Conservation (phyloP, 2,888 invertebrate species). For the Tipula helvola region DNA sequence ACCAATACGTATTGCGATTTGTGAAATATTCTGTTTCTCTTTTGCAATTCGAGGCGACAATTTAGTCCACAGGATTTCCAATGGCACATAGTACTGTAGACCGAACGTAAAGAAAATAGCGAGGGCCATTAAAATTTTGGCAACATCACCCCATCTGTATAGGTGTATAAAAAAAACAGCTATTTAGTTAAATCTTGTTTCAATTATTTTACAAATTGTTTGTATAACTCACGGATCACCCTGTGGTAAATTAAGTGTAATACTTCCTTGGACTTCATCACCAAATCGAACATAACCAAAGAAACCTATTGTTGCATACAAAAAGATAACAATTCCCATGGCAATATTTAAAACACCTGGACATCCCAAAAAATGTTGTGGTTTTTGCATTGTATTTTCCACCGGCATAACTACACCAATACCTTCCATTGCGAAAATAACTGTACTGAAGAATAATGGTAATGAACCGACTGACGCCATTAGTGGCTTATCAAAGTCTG, state of each 20-base stretch:
- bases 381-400: slow-evolving; percentile 85
- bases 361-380: slow-evolving; percentile 65
- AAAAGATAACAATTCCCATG: slow-evolving; percentile 65
- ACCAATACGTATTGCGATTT: slow-evolving; percentile 30
- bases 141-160: slow-evolving; percentile 58
- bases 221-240: slow-evolving; percentile 47
- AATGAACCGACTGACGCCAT: slow-evolving; percentile 47
- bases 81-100: slow-evolving; percentile 88
- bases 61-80: slow-evolving; percentile 78
- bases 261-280: slow-evolving; percentile 52
- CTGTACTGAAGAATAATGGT: slow-evolving; percentile 88
- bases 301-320: slow-evolving; percentile 78
- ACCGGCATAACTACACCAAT: slow-evolving; percentile 89
- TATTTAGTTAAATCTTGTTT: too few species aligned
- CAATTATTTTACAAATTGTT: too few species aligned
- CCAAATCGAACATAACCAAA: slow-evolving; percentile 85
- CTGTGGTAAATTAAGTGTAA: slow-evolving; percentile 72
- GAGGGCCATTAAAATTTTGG: slow-evolving; percentile 72
- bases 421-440: slow-evolving; percentile 89
- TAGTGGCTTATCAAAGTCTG: slow-evolving; percentile 37
- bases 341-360: slow-evolving; percentile 80
- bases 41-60: slow-evolving; percentile 40
- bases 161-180: too few species aligned
- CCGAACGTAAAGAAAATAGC: slow-evolving; percentile 89
- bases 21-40: slow-evolving; percentile 32